Evolutionary conservation across 2,797 vertebrate species (phyloP), one percentile per base, ranked within the genome.

Genomic region (Capromys pilorides): DNA sequence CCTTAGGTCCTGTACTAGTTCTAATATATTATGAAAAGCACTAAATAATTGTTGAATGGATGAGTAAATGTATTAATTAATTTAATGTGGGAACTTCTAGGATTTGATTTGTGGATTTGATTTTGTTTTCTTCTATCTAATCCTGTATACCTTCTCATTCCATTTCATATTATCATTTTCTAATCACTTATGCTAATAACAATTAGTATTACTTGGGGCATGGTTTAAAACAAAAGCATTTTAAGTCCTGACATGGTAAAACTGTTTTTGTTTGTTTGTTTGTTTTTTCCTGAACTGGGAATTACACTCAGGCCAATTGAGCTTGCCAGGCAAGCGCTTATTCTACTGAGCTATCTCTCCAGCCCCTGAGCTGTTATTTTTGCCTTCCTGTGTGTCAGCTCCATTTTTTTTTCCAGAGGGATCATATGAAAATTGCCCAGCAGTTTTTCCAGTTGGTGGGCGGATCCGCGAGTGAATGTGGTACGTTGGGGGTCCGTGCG

Each of bases 361-460:
- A 45, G 45, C 45, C 45, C 45, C 45, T 45, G 8, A 45, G 8
- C 11, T 39, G 22, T 24, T 91, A 49, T 45, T 79, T 95, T 87
- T 41, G 45, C 33, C 19, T 77, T 54, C 69, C 16, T 90, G 39
- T 71, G 0, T 36, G 21, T 80, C 59, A 41, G 21, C 28, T 93
- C 33, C 91, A 41, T 80, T 96, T 97, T 97, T 54, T 96, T 90
- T 98, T 98, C 84, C 97, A 99, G 99, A 99, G 99, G 97, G 99
- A 99, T 93, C 98, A 99, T 97, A 98, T 99, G 97, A 99, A 99
- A 98, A 99, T 99, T 94, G 99, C 99, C 91, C 99, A 99, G 96
- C 99, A 99, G 97, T 99, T 99, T 97, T 99, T 99, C 96, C 99
- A 99, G 98, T 96, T 99, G 97, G 99, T 99, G 7, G 99, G 99